Conservation (phyloP, 2,113 vertebrate species). For the Chrysochloris asiatica region DNA sequence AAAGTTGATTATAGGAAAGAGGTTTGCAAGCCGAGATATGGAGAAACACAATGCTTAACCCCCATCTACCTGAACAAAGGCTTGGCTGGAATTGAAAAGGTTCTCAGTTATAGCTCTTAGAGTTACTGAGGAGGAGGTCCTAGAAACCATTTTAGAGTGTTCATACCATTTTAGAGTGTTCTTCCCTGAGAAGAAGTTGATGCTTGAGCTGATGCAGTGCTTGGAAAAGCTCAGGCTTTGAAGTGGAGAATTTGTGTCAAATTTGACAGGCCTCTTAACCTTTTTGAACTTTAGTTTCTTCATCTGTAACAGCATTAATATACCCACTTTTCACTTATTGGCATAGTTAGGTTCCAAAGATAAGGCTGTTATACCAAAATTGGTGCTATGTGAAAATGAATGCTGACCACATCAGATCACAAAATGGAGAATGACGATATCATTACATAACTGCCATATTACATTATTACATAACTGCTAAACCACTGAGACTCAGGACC, state of each 20-base stretch:
- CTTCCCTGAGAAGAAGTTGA: not conserved
- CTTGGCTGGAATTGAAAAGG: too few relatives aligned
- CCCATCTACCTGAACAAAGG: too few relatives aligned
- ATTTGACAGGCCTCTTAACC: not conserved
- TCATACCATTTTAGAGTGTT: fast-evolving
- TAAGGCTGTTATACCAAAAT: not conserved
- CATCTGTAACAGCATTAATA: not conserved
- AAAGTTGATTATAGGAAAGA: too few relatives aligned
- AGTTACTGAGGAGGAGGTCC: not conserved
- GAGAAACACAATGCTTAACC: too few relatives aligned
- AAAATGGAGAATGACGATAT: not conserved
- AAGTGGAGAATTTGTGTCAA: not conserved
- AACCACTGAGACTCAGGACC: not conserved
- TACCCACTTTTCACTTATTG: not conserved
- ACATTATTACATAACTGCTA: not conserved
- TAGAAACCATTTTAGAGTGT: not conserved
- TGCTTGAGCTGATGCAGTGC: not conserved
- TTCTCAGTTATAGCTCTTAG: not conserved
- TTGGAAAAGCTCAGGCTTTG: not conserved
- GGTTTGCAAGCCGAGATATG: too few relatives aligned
- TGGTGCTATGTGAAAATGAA: not conserved
- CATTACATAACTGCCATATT: too few relatives aligned
- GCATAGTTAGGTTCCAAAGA: not conserved
- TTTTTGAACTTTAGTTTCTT: not conserved
- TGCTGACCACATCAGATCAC: not conserved